Base-by-base conservation (phyloP, 2,888 invertebrate species). In the Polyommatus iphigenia region DNA sequence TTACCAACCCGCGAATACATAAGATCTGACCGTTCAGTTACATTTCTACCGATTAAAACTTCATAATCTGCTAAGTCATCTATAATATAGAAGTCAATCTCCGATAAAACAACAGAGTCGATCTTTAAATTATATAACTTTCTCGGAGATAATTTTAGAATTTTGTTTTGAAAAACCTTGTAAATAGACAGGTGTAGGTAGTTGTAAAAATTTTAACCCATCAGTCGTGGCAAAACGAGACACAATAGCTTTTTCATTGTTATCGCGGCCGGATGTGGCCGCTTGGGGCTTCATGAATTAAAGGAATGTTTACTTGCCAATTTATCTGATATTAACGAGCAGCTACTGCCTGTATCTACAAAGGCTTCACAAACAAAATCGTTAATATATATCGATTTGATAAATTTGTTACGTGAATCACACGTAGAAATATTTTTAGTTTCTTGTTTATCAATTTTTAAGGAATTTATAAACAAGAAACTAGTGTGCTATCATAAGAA, bases 31-130 rank as follows among this genome's bases (percentile, higher is more conserved):
- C 71, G 67, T 67, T 77, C 77, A 7, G 77, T 77, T 29, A 77
- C 32, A 54, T 77, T 77, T 8, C 80, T 80, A 1, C 82, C 81
- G 24, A 82, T 80, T 5, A 82, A 76, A 18, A 82, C 78, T 1
- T 82, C 78, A 71, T 81, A 82, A 0, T 78, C 81, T 8, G 76
- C 46, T 10, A 82, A 67, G 13, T 80, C 77, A 20, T 77, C 24
- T 3, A 77, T 29, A 29, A 67, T 8, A 29, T 71, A 71, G 0
- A 77, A 20, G 4, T 77, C 46, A 15, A 76, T 57, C 10, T 15
- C 4, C 13, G 6, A 15, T 6, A 57, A 10, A 20, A 0, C 13
- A 8, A 77, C 24, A 10, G 77, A 67, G 46, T 77, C 77, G 24
- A 77, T 20, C 4, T 41, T 41, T 29, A 77, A 3, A 67, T 24